Percentiles rank a stretch among this genome's conserved stretches.
Conservation (phyloP, 2,113 vertebrate species). For the Dasyurus viverrinus region DNA sequence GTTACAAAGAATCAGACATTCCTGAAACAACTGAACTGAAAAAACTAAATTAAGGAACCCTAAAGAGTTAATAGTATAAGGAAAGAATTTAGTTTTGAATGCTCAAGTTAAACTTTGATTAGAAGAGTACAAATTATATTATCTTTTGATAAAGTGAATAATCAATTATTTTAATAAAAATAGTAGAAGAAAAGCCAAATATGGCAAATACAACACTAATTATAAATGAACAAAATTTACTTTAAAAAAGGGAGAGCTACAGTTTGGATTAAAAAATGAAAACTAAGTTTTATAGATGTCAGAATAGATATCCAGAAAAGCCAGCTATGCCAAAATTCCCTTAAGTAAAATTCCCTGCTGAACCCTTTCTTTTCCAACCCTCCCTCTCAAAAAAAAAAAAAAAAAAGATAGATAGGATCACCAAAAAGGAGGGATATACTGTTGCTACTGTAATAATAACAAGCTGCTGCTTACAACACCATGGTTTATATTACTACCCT, state of each 20-base stretch:
- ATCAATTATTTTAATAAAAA: neutral
- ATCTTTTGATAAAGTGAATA: neutral
- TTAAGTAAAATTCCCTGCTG: neutral
- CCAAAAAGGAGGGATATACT: neutral
- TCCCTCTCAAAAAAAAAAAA: neutral
- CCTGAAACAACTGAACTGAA: neutral
- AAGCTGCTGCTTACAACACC: neutral
- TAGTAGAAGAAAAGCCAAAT: neutral
- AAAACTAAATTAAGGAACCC: neutral
- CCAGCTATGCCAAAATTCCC: neutral
- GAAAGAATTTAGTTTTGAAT: neutral
- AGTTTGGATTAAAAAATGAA: neutral
- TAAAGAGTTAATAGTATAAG: neutral
- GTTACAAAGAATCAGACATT: neutral
- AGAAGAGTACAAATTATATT: neutral
- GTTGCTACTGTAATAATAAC: neutral
- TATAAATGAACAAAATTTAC: neutral
- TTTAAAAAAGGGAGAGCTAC: neutral
- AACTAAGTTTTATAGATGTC: neutral
- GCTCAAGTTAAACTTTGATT: neutral
- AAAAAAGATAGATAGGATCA: neutral
- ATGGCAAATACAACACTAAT: neutral
- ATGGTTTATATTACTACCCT: neutral
- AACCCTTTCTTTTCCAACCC: neutral
- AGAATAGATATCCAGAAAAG: neutral